Conservation (phyloP, 2,113 vertebrate genomes). For the Pelusios castaneus region DNA sequence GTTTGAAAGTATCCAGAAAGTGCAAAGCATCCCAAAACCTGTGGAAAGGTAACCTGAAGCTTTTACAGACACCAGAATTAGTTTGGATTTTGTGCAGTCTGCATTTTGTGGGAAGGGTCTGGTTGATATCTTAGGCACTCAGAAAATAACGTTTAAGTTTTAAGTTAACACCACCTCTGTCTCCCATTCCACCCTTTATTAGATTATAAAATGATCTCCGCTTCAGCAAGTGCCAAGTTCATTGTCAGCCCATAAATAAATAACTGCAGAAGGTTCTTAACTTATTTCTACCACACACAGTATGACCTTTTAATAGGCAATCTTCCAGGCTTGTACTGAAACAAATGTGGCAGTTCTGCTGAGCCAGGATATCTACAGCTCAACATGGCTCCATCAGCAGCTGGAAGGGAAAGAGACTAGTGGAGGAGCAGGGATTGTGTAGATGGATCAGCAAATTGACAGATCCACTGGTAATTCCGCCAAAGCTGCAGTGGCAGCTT, state of each 20-base stretch:
- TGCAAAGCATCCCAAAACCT: background rate
- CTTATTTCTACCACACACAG: background rate
- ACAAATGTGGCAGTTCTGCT: background rate
- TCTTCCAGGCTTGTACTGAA: background rate
- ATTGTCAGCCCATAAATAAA: background rate
- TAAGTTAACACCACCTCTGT: background rate
- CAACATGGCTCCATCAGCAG: background rate
- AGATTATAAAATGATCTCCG: background rate
- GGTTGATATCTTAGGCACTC: background rate
- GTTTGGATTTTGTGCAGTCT: background rate
- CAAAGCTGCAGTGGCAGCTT: background rate
- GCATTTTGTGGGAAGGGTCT: background rate
- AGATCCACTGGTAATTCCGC: background rate
- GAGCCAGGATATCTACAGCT: background rate
- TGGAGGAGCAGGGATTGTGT: background rate
- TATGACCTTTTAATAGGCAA: background rate
- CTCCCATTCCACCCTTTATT: background rate
- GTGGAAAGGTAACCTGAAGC: background rate
- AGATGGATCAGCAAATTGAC: background rate
- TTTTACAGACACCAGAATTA: background rate
- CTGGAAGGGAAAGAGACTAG: background rate
- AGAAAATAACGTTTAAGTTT: background rate
- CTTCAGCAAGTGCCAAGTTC: background rate
- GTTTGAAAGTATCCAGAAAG: background rate
- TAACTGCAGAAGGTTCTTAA: background rate